Evolutionary conservation across 2,113 vertebrate species (phyloP), one percentile per base, ranked within the genome.

Genomic region (Camelus bactrianus): DNA sequence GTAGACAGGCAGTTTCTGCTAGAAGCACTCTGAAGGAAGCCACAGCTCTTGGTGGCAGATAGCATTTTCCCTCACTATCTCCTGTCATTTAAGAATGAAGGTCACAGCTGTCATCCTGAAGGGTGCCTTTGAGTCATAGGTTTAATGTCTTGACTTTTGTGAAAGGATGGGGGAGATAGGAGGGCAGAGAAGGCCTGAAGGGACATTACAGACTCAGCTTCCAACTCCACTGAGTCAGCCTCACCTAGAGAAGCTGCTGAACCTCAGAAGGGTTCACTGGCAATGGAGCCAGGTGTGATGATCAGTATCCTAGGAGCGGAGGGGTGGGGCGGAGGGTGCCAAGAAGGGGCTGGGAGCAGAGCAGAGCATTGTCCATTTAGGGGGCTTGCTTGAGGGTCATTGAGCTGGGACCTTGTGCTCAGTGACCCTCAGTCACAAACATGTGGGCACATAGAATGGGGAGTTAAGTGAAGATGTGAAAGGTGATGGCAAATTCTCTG

Each of bases 21-120:
- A 84, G 89, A 72, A 96, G 96, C 73, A 69, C 75, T 94, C 83
- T 50, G 72, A 65, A 64, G 30, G 93, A 97, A 94, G 42, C 42
- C 76, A 3, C 30, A 1, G 46, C 82, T 17, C 35, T 60, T 19
- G 3, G 1, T 28, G 62, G n/a, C 0, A 4, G 67, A 32, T 83
- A 28, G 73, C 48, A 46, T 77, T 65, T 93, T 86, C 94, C 91
- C 94, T 97, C 52, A 26, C 95, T 82, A 46, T 93, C 92, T 0
- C 56, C 80, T 58, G 82, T 58, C 30, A 13, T 85, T 79, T 94
- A 70, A 90, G 81, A 91, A 83, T 64, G n/a, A 26, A 64, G 35
- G 42, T 30, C 13, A 6, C 22, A 16, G 54, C 35, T 64, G 60
- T 32, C 58, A 46, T 30, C 35, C 20, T 32, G 16, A 50, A 9